These are phyloP conservation scores for Meghimatium bilineatum DNA, from an alignment of 2,888 invertebrate genomes.

Conservation along the genomic window DNA sequence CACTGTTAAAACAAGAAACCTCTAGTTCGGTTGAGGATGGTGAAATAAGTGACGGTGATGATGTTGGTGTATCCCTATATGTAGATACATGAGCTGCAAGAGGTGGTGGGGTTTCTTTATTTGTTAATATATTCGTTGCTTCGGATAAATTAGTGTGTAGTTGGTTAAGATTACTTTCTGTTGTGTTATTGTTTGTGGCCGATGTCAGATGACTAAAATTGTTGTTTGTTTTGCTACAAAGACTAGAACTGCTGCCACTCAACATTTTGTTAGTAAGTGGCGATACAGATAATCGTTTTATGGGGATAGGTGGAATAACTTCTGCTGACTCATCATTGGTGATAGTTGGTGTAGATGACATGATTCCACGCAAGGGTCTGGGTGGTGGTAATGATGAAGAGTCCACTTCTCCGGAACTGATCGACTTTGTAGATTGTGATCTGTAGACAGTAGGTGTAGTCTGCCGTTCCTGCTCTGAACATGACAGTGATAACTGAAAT, in stretches of 20 bases:
- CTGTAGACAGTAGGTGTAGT: background rate
- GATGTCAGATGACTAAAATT: background rate
- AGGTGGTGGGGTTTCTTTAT: background rate
- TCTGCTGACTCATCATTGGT: background rate
- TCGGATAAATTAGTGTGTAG: background rate
- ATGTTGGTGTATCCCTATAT: background rate
- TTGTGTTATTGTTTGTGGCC: background rate
- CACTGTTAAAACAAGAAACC: background rate
- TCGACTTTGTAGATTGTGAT: conserved; percentile 21
- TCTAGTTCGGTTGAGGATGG: background rate
- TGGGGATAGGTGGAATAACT: conserved; percentile 18
- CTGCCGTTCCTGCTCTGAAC: background rate
- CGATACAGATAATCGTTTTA: background rate
- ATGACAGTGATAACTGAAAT: background rate
- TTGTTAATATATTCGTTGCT: background rate
- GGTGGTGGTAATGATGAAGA: background rate
- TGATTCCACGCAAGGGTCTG: background rate
- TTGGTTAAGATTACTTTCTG: background rate
- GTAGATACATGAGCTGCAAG: background rate
- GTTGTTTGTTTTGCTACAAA: background rate
- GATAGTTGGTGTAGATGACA: background rate
- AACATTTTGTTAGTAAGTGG: conserved; percentile 2
- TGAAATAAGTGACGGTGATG: background rate
- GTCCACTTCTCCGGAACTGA: background rate
- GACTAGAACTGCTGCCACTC: conserved; percentile 7